Evolutionary conservation across 30 jellyfish, hydroid and myxozoan genomes (phyloP), one percentile per base, ranked within the genome.

Genomic region (Pelagia noctiluca): DNA sequence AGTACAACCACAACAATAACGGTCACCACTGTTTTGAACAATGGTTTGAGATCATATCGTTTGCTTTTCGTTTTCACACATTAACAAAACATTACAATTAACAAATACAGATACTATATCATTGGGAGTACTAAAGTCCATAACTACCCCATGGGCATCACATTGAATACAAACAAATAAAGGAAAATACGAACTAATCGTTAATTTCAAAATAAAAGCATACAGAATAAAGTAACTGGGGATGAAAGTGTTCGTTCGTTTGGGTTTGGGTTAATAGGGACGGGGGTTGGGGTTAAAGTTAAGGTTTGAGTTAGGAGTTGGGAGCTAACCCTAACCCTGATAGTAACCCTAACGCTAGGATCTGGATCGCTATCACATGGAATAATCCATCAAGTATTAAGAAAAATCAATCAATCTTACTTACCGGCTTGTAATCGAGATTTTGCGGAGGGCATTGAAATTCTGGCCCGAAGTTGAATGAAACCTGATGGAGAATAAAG

Each of bases 401-500:
- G 4, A 33, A 5, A 2, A 12, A n/a, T 31, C 29, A 71, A 11
- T 19, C 10, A n/a, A n/a, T 0, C 1, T 36, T 11, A 34, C 92
- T 47, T 67, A 87, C 96, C 78, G 98, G 97, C 54, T 75, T 65
- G 57, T 80, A 93, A 7, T 80, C 78, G 5, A 68, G 22, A 26
- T 72, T 80, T 33, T 77, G 74, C 23, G 98, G 98, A 49, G 95
- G 95, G 68, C 46, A 94, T 75, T 85, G 89, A 68, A 94, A 94
- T 35, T 71, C 91, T 0, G 99, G 99, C 12, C 99, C 99, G 84
- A 94, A 94, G 64, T 94, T 94, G 29, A 89, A 80, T 30, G 94
- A 29, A 18, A 89, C 86, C 94, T 89, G n/a, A n/a, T n/a, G n/a
- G n/a, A n/a, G n/a, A 24, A 3, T 65, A 77, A 31, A 46, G 3